These are phyloP conservation scores for Volucella inanis DNA, from an alignment of 2,888 invertebrate genomes.

Conservation along the genomic window DNA sequence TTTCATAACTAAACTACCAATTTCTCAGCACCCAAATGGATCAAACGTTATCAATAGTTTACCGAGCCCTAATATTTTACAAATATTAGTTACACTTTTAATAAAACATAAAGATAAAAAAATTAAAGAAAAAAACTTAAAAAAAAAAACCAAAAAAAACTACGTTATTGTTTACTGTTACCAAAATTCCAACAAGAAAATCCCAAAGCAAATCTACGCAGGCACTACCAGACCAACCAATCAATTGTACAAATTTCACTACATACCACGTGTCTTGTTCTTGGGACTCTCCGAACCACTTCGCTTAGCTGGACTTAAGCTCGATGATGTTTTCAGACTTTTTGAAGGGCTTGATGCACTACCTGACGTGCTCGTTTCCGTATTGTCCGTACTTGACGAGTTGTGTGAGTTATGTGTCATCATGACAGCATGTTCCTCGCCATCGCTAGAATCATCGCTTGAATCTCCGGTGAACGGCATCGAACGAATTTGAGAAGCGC, in stretches of 20 bases:
- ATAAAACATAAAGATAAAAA: conserved; percentile 5
- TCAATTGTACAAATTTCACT: not conserved
- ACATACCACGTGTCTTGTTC: conserved; percentile 90
- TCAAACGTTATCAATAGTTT: too few species aligned
- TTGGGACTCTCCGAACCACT: conserved; percentile 92
- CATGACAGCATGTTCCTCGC: conserved; percentile 87
- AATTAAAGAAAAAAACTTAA: not conserved
- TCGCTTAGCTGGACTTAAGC: conserved; percentile 92
- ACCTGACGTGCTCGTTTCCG: conserved; percentile 85
- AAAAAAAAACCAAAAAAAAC: conserved; percentile 6
- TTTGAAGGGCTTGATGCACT: conserved; percentile 92
- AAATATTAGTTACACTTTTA: not conserved
- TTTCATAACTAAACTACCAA: too few species aligned
- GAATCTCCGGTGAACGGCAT: conserved; percentile 98
- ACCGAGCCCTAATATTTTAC: not conserved
- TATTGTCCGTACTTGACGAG: conserved; percentile 85
- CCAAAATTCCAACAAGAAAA: conserved; percentile 54
- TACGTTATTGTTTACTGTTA: conserved; percentile 25
- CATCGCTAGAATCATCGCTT: conserved; percentile 97
- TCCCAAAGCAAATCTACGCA: conserved; percentile 54
- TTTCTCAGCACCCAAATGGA: too few species aligned
- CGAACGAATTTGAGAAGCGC: conserved; percentile 97
- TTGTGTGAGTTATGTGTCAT: conserved; percentile 83
- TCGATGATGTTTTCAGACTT: conserved; percentile 93
- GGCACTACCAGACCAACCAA: conserved; percentile 32